phyloP scores from a whole-genome alignment of 2,888 invertebrate species.

The Aporophyla nigra region DNA sequence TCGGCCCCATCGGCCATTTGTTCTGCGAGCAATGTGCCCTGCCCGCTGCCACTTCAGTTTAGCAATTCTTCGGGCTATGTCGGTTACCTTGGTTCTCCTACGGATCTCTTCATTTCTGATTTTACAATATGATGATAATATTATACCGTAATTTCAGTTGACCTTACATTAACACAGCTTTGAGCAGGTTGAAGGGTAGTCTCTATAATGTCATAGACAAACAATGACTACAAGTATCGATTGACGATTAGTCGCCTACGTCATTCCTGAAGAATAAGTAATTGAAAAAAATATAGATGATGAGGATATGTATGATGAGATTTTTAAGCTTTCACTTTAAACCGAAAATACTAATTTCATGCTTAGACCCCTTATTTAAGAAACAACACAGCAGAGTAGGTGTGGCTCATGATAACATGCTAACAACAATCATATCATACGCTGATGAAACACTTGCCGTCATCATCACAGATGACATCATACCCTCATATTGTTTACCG shows the following conservation, averaged over 20 bases:
- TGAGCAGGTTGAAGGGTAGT: slow-evolving; percentile 11
- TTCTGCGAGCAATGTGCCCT: too few species aligned
- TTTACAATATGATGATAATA: too few species aligned
- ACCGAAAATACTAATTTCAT: neutral
- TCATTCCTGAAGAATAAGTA: neutral
- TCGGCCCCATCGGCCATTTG: too few species aligned
- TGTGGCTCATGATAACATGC: neutral
- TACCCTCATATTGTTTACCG: slow-evolving; percentile 30
- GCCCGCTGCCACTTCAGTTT: too few species aligned
- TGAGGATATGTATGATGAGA: neutral
- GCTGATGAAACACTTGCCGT: slow-evolving; percentile 31
- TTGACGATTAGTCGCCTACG: neutral
- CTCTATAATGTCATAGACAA: slow-evolving; percentile 5
- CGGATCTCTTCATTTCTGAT: too few species aligned
- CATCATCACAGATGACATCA: slow-evolving; percentile 51
- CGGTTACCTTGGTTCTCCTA: too few species aligned
- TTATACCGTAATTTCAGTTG: neutral
- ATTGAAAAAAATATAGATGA: neutral
- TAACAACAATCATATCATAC: slow-evolving; percentile 3
- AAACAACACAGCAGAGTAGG: neutral
- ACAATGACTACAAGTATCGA: slow-evolving; percentile 29
- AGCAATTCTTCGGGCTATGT: too few species aligned
- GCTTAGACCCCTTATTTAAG: neutral
- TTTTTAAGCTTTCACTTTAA: neutral
- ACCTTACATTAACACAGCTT: slow-evolving; percentile 13